Evolutionary conservation across 1,140 invertebrate species (phyloP), one percentile per base, ranked within the genome.

Genomic region (Geopemphigus sp.): DNA sequence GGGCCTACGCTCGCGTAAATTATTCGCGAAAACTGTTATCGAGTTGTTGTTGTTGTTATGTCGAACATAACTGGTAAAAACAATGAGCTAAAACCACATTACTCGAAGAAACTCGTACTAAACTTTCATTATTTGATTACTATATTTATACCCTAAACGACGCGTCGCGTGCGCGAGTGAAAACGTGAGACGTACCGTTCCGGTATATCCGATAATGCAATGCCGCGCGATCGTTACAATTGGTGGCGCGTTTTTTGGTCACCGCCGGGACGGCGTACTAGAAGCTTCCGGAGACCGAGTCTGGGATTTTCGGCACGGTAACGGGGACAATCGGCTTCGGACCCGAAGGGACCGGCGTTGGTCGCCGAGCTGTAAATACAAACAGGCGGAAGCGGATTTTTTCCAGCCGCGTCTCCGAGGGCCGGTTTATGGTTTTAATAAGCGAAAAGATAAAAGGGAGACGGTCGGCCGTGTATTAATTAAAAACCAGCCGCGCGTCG

Each of bases 381-480:
- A 76, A 61, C 54, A 8, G 73, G 56, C 54, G 54, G 56, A 76
- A 59, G 45, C 73, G 73, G 73, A 61, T 59, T 76, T 76, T 74
- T 76, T 19, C 26, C 15, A 59, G 17, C 66, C 5, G 32, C 32
- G 63, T 14, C 32, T 14, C 57, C 22, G 17, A 3, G 45, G 22
- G 17, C 54, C 72, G 56, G 73, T 76, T 59, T 76, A 76, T 24
- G 73, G 73, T 76, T 76, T 76, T 76, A 76, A 76, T 76, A 76
- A 76, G 73, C 32, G 66, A 76, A 61, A 59, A 76, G 73, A 76
- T 76, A 76, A 76, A 76, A 76, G 73, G 73, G 73, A 68, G 66
- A 57, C 72, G n/a, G n/a, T n/a, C n/a, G n/a, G 59, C 50, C 72
- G 32, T 74, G 73, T 76, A 76, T 76, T 76, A 76, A 76, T 76